These are phyloP conservation scores for Berghia stephanieae DNA, from an alignment of 1,140 invertebrate genomes.

Conservation along the genomic window DNA sequence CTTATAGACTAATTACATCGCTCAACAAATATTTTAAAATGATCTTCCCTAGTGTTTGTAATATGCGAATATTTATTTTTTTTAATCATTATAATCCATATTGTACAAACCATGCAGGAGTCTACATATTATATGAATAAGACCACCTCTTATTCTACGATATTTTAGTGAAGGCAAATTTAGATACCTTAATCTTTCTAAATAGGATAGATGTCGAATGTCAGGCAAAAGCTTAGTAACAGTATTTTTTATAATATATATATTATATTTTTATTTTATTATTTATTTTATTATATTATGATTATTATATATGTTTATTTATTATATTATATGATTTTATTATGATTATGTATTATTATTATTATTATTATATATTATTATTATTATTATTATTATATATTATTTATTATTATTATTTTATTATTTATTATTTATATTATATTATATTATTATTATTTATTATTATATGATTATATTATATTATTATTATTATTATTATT, in stretches of 20 bases:
- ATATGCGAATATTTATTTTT: too few species aligned
- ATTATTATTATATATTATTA: neutral
- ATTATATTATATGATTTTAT: neutral
- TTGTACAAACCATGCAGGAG: too few species aligned
- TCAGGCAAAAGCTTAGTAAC: too few species aligned
- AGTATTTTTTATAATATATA: neutral
- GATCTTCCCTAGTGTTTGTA: too few species aligned
- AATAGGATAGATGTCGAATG: too few species aligned
- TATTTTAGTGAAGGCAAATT: too few species aligned
- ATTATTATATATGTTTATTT: neutral
- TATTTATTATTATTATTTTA: neutral
- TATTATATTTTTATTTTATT: conserved; percentile 13
- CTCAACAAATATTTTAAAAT: neutral
- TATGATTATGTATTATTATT: conserved; percentile 9
- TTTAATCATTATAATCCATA: too few species aligned
- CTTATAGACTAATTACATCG: neutral
- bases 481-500: neutral
- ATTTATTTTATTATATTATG: neutral
- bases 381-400: neutral
- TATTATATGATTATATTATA: neutral
- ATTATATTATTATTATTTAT: neutral
- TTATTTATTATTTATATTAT: neutral
- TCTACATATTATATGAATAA: too few species aligned
- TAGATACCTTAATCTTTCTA: too few species aligned
- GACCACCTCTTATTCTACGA: too few species aligned